Conservation (phyloP, 64 coral and sea anemone genomes). For the Pachyseris speciosa region DNA sequence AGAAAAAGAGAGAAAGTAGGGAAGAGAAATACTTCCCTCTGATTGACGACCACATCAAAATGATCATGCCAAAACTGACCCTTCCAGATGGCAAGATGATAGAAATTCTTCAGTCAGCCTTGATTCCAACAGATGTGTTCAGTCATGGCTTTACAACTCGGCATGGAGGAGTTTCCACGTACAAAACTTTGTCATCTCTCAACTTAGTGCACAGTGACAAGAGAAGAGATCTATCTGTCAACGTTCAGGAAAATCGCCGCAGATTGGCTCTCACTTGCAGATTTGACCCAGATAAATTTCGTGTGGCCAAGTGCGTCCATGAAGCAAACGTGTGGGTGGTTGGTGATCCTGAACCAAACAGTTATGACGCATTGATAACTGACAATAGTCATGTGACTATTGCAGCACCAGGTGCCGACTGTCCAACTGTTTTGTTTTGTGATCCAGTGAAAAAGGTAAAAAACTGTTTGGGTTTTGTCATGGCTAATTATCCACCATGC, state of each 20-base stretch:
- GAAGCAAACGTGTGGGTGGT: constrained; percentile 79
- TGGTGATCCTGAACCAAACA: constrained; percentile 76
- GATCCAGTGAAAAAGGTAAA: constrained; percentile 91
- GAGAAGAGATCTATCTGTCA: constrained; percentile 68
- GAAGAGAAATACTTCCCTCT: constrained; percentile 66
- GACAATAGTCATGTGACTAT: constrained; percentile 53
- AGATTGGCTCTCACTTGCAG: constrained; percentile 65
- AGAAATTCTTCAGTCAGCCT: constrained; percentile 52
- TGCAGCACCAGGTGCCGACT: constrained; percentile 89
- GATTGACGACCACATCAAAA: constrained; percentile 70
- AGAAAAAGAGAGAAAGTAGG: constrained; percentile 52
- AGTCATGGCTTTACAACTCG: constrained; percentile 87
- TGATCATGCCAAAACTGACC: constrained; percentile 40
- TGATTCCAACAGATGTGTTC: constrained; percentile 57
- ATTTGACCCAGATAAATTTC: constrained; percentile 61
- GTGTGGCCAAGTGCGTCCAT: constrained; percentile 68
- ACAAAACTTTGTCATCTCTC: constrained; percentile 74
- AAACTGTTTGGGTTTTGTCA: background rate
- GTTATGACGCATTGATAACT: constrained; percentile 90
- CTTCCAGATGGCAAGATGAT: constrained; percentile 72
- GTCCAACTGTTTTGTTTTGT: constrained; percentile 77
- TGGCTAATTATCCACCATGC: no score
- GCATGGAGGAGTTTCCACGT: constrained; percentile 83
- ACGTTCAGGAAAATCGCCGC: constrained; percentile 80
- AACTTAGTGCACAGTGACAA: constrained; percentile 82